Evolutionary conservation across 1,140 invertebrate species (phyloP).

Genomic region (Tetramorium parvispinum): DNA sequence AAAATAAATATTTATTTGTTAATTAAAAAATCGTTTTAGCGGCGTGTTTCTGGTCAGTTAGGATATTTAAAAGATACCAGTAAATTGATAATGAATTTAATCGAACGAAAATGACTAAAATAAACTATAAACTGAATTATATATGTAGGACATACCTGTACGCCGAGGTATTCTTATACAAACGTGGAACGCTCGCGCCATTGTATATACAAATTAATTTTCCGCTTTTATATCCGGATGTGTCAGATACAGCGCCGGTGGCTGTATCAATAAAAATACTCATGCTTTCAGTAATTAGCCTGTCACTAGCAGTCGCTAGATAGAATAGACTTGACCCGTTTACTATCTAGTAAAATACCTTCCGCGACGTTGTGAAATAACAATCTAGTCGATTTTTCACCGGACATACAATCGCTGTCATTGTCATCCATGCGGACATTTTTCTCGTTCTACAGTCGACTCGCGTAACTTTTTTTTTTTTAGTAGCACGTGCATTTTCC

Average conservation of each 20-base stretch:
- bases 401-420: conserved; percentile 14
- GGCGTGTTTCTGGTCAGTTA: neutral
- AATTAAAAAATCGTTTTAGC: neutral
- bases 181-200: neutral
- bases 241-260: conserved; percentile 47
- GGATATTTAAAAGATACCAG: conserved; percentile 15
- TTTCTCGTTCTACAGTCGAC: conserved; percentile 24
- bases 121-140: neutral
- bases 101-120: conserved; percentile 7
- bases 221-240: conserved; percentile 41
- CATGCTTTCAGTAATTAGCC: conserved; percentile 57
- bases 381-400: conserved; percentile 55
- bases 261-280: conserved; percentile 62
- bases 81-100: conserved; percentile 12
- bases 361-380: conserved; percentile 49
- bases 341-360: conserved; percentile 52
- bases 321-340: conserved; percentile 56
- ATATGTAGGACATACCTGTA: neutral
- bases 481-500: conserved; percentile 26
- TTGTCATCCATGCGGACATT: conserved; percentile 39
- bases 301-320: conserved; percentile 38
- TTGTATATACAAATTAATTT: conserved; percentile 39
- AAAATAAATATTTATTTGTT: neutral
- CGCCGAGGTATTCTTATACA: neutral
- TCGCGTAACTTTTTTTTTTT: conserved; percentile 1